Base-by-base conservation (phyloP, 2,113 vertebrate genomes). In the Rhinichthys klamathensis region DNA sequence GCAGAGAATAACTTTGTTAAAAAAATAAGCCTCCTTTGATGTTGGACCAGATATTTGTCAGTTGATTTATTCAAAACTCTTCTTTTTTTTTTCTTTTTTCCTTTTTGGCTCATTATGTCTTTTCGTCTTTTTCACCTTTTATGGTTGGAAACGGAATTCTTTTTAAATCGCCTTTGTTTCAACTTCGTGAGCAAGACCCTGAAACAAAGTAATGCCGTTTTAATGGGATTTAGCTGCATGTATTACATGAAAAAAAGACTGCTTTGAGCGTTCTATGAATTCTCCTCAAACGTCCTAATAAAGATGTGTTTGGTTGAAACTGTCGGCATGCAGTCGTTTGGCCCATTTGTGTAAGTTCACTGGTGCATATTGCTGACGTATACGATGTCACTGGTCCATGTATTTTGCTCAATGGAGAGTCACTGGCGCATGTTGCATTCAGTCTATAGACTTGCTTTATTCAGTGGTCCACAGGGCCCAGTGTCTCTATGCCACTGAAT, bases 1-100 rank as follows among this genome's bases (percentile, higher is more conserved):
- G 69, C 54, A 77, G 8, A 65, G 76, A 77, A 85, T 73, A 86
- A 88, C 80, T 89, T 87, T 69, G 84, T 84, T 77, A 15, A 35
- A 79, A 75, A 23, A 89, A 87, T 56, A 88, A 84, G 76, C 85
- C 65, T 79, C 80, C 88, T 92, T 90, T 83, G 77, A 91, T 90
- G 88, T 73, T 65, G 79, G 61, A 44, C 76, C 67, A 81, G 81
- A 84, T 87, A 88, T 88, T 86, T 83, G 87, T 78, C 80, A 46
- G 65, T 75, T 78, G 85, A 73, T 84, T 67, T 63, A 46, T 85
- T 89, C 89, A 77, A 73, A 10, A 49, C 58, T 60, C 3, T 46
- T 21, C 11, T 27, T 27, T 63, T 35, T 70, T 41, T n/a, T n/a
- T n/a, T n/a, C n/a, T n/a, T n/a, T n/a, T n/a, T n/a, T n/a, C n/a